These are phyloP conservation scores for Mechanitis mazaeus DNA, from an alignment of 2,888 invertebrate genomes.

Conservation along the genomic window DNA sequence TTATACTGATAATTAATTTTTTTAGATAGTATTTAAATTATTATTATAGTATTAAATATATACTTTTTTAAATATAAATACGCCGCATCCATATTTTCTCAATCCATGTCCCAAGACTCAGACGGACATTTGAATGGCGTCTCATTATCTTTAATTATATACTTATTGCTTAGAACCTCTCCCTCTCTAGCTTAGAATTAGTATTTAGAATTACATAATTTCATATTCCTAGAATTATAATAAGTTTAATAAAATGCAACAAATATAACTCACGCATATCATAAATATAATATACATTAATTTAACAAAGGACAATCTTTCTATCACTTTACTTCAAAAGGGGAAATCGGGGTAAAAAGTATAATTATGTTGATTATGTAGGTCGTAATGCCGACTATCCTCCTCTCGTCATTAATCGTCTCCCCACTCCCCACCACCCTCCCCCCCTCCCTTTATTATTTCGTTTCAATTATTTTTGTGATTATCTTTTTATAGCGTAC, in stretches of 20 bases:
- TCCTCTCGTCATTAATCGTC: conserved; percentile 68
- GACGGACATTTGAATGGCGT: conserved; percentile 73
- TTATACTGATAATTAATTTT: neutral
- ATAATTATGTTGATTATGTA: conserved; percentile 77
- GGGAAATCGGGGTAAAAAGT: conserved; percentile 70
- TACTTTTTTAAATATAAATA: neutral
- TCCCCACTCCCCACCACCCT: conserved; percentile 45
- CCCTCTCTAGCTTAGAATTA: conserved; percentile 17
- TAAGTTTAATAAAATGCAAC: too few relatives aligned
- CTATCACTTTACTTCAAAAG: conserved; percentile 43
- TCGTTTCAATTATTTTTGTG: conserved; percentile 77
- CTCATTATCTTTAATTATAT: conserved; percentile 76
- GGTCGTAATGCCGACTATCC: conserved; percentile 74
- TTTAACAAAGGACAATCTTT: neutral
- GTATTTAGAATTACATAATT: neutral
- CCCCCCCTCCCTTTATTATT: conserved; percentile 68
- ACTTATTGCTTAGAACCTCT: conserved; percentile 62
- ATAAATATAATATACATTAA: neutral
- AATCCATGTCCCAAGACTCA: conserved; percentile 46
- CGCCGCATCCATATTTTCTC: neutral
- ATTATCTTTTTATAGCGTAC: conserved; percentile 75
- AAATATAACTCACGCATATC: neutral
- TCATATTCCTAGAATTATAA: too few relatives aligned
- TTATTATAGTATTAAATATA: neutral
- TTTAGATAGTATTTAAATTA: neutral